Conservation (phyloP, 1,140 invertebrate species). For the Hycleus cichorii region DNA sequence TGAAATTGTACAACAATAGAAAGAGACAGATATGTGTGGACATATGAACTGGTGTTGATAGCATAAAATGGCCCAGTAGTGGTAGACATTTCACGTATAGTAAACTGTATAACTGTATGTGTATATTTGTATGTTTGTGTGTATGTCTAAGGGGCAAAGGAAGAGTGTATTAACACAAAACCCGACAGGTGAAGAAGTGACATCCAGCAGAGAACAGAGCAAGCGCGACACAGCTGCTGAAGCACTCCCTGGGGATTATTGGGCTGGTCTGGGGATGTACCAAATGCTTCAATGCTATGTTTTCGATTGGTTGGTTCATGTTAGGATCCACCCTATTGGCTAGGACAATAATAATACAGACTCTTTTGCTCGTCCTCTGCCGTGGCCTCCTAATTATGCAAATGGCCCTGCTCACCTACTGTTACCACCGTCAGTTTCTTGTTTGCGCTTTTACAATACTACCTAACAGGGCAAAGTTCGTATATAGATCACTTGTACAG, state of each 20-base stretch:
- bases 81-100: neutral
- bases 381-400: conserved; percentile 20
- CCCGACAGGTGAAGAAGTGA: conserved; percentile 12
- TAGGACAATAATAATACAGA: conserved; percentile 10
- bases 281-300: neutral
- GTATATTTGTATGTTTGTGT: no score
- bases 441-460: conserved; percentile 22
- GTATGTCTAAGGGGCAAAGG: no score
- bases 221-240: conserved; percentile 11
- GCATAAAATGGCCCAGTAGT: conserved; percentile 5
- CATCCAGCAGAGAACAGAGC: conserved; percentile 12
- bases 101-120: no score
- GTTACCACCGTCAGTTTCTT: conserved; percentile 21
- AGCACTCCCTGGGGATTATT: conserved; percentile 9
- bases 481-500: conserved; percentile 9
- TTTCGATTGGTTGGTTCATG: conserved; percentile 9
- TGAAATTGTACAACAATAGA: neutral
- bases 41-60: neutral
- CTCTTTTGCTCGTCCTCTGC: conserved; percentile 20
- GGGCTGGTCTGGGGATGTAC: neutral
- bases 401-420: conserved; percentile 23
- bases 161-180: no score
- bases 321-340: conserved; percentile 8
- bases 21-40: neutral
- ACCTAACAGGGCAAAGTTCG: conserved; percentile 12